These are phyloP conservation scores for Drosophila repleta DNA, from an alignment of 1,140 invertebrate genomes.

Conservation along the genomic window DNA sequence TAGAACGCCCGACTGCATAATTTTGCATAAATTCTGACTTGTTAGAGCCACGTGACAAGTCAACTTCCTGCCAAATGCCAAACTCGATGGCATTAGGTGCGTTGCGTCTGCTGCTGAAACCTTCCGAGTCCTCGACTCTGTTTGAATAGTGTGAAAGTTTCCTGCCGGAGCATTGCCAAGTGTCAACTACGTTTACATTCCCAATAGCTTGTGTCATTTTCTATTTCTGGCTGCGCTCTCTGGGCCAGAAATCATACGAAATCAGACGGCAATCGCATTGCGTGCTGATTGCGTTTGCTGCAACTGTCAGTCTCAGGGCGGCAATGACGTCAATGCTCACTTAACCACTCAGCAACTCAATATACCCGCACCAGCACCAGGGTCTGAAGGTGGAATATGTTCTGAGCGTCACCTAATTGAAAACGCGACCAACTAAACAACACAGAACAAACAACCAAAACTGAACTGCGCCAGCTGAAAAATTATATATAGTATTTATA, in stretches of 20 bases:
- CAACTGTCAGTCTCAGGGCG: slow-evolving; percentile 17
- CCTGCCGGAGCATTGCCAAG: not conserved
- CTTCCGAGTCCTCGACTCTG: slow-evolving; percentile 45
- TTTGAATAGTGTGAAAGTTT: slow-evolving; percentile 56
- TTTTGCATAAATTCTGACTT: slow-evolving; percentile 63
- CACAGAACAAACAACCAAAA: not conserved
- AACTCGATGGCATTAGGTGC: slow-evolving; percentile 1
- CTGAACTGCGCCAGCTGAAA: not conserved
- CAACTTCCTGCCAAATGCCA: slow-evolving; percentile 22
- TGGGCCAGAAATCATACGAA: slow-evolving; percentile 1
- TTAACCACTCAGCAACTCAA: slow-evolving; percentile 31
- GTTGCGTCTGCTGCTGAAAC: slow-evolving; percentile 26
- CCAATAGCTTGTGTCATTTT: slow-evolving; percentile 10
- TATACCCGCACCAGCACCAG: not conserved
- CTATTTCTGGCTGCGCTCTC: slow-evolving; percentile 9
- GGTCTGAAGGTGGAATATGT: not conserved
- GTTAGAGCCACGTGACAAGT: slow-evolving; percentile 42
- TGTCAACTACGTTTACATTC: slow-evolving; percentile 2
- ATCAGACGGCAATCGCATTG: slow-evolving; percentile 12
- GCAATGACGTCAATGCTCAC: slow-evolving; percentile 57
- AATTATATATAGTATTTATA: not conserved
- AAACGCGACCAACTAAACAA: not conserved
- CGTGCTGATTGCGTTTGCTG: slow-evolving; percentile 22
- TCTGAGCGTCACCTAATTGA: not conserved
- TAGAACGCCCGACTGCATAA: slow-evolving; percentile 43